A percentile compares a stretch with the other conserved stretches of the same genome.
Conservation (phyloP, 2,797 vertebrate genomes). For the Labeo calbasu region DNA sequence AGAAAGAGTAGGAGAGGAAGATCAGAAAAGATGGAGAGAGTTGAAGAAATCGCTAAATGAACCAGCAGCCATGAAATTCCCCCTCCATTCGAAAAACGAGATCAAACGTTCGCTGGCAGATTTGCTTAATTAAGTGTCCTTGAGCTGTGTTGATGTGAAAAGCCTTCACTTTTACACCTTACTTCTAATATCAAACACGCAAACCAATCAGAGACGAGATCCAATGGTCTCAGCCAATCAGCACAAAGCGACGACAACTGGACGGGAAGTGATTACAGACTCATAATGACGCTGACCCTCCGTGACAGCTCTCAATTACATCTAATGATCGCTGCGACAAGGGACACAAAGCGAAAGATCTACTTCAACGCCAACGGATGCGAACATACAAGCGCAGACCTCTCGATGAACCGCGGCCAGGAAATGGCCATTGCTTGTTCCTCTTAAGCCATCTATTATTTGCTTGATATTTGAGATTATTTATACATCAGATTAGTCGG, state of each 20-base stretch:
- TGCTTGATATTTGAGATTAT: slow-evolving; percentile 67
- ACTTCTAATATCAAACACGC: slow-evolving; percentile 60
- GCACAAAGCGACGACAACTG: slow-evolving; percentile 60
- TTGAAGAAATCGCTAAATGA: slow-evolving; percentile 71
- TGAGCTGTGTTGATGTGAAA: slow-evolving; percentile 66
- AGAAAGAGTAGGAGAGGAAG: slow-evolving; percentile 45
- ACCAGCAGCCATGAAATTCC: slow-evolving; percentile 74
- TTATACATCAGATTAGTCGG: slow-evolving; percentile 69
- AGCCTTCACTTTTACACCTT: slow-evolving; percentile 67
- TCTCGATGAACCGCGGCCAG: slow-evolving; percentile 37
- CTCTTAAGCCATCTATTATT: slow-evolving; percentile 67
- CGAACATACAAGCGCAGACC: slow-evolving; percentile 60
- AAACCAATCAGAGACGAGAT: slow-evolving; percentile 45
- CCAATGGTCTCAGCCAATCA: slow-evolving; percentile 61
- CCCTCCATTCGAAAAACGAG: slow-evolving; percentile 66
- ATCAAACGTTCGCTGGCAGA: slow-evolving; percentile 72
- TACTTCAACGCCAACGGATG: slow-evolving; percentile 48
- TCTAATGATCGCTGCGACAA: slow-evolving; percentile 71
- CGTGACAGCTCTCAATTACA: slow-evolving; percentile 73
- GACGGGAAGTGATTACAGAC: slow-evolving; percentile 63
- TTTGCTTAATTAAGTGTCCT: slow-evolving; percentile 74
- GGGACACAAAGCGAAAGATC: slow-evolving; percentile 69
- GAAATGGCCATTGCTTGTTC: slow-evolving; percentile 52
- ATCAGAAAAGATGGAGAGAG: slow-evolving; percentile 53
- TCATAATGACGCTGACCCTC: slow-evolving; percentile 74